Conservation (phyloP, 2,888 invertebrate genomes). For the Caenorhabditis japonica region DNA sequence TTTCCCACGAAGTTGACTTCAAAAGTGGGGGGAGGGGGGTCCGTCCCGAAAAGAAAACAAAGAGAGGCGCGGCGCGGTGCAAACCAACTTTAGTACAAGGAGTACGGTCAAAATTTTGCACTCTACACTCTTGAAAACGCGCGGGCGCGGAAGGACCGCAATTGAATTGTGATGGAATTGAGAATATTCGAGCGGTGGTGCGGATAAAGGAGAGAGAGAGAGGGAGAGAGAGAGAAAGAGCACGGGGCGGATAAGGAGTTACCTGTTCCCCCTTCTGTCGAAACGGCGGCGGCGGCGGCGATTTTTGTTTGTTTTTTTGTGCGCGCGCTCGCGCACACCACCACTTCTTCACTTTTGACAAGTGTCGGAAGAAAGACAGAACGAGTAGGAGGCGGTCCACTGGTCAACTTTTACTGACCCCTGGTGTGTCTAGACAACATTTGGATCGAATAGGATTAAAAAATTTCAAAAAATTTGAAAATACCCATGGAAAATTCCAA, state of each 20-base stretch:
- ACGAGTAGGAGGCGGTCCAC: no score
- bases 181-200: background rate
- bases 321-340: no score
- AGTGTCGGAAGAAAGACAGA: conserved; percentile 7
- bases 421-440: no score
- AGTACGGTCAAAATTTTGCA: conserved; percentile 7
- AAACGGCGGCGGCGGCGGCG: background rate
- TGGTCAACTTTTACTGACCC: no score
- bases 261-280: background rate
- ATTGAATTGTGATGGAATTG: no score
- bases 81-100: no score
- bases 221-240: conserved; percentile 8
- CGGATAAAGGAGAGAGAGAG: background rate
- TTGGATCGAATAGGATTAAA: no score
- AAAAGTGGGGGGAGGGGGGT: conserved; percentile 1
- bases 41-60: conserved; percentile 9
- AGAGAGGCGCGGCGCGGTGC: no score
- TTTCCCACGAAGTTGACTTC: conserved; percentile 21
- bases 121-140: conserved; percentile 8
- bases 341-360: conserved; percentile 47
- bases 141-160: no score
- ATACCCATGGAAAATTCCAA: no score
- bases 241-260: background rate
- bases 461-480: no score
- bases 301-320: background rate